Percentiles rank a stretch among this genome's conserved stretches.
Evolutionary conservation across 2,113 vertebrate genomes (phyloP).

Genomic region (Crotalus horridus): DNA sequence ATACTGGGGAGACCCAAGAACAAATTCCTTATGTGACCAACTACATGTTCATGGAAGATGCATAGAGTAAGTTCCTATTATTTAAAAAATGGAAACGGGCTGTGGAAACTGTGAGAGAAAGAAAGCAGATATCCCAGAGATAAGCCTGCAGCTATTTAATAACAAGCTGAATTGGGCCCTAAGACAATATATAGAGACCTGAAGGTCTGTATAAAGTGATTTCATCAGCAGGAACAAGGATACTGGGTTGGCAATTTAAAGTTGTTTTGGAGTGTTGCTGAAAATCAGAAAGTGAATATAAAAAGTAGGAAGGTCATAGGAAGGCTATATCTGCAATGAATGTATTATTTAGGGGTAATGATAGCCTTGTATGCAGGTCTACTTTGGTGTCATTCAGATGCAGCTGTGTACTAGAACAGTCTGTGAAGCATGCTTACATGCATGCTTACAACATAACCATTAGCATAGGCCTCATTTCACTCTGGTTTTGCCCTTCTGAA

Average conservation of each 20-base stretch:
- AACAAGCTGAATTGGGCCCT: not conserved
- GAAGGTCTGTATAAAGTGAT: not conserved
- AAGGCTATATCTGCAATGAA: not conserved
- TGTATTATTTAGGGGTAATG: not conserved
- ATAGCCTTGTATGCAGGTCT: not conserved
- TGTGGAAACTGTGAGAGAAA: not conserved
- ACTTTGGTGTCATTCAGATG: not conserved
- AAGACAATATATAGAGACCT: not conserved
- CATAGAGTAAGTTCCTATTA: not conserved
- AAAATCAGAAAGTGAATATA: not conserved
- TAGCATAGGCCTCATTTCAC: not conserved
- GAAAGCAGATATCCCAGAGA: not conserved
- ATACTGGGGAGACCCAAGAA: not conserved
- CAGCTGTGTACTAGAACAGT: not conserved
- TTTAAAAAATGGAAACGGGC: not conserved
- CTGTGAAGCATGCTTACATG: not conserved
- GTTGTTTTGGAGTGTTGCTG: not conserved
- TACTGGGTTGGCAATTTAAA: not conserved
- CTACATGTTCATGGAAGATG: not conserved
- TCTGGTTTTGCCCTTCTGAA: not conserved
- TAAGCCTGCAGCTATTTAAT: not conserved
- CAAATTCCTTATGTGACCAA: not conserved
- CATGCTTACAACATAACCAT: not conserved
- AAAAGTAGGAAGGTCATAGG: not conserved
- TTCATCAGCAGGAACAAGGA: not conserved